Evolutionary conservation across 2,797 vertebrate genomes (phyloP), one percentile per base, ranked within the genome.

Genomic region (Spea hammondii): DNA sequence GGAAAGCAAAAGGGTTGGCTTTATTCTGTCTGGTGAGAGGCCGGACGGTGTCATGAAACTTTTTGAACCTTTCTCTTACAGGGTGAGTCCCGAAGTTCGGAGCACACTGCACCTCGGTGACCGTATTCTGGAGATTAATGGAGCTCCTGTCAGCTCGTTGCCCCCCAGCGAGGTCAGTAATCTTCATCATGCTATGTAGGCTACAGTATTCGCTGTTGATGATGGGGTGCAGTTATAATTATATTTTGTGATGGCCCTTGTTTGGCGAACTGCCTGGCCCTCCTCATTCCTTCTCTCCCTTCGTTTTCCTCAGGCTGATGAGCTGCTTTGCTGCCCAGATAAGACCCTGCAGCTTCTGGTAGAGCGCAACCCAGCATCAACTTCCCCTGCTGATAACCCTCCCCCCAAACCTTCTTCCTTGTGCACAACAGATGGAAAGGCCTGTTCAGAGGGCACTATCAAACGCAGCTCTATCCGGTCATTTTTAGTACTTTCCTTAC

Each of bases 111-210:
- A 98, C 59, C 95, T 95, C 4, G 97, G 97, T 4, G 97, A 99
- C 88, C 92, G 94, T 53, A 98, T 99, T 85, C 89, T 99, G 87
- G 97, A 99, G 89, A 98, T 99, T 78, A 99, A 98, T 4, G 97
- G 97, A 80, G 89, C 92, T 84, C 94, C 95, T 0, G 95, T 99
- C 64, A 92, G 92, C 55, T 92, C 94, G 0, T 74, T 99, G 70
- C 91, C 92, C 85, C 93, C 95, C 72, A 93, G 96, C 14, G 95
- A 98, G 95, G 97, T 98, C 77, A 70, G 70, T 54, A 6, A 6
- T 70, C 32, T 32, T 32, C 32, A 32, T 32, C 32, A 32, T 32
- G 17, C 46, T 67, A 9, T 65, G 12, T 46, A 9, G 48, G 51
- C 5, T 5, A 53, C 17, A 65, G 17, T 74, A 5, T 46, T 8